phyloP scores from a whole-genome alignment of 2,888 invertebrate genomes.

The Stenchaetothrips biformis region DNA sequence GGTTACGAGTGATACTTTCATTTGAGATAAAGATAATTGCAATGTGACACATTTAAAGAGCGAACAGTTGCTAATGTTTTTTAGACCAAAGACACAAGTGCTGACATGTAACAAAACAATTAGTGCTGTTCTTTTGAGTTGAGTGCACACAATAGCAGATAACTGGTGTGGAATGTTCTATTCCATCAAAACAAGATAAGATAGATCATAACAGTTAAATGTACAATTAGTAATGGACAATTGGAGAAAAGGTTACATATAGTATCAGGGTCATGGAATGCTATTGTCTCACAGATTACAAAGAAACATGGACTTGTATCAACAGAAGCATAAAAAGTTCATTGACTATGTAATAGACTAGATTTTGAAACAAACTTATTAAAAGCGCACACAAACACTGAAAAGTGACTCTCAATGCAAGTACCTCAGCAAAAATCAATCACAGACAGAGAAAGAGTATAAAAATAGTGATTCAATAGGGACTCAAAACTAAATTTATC shows the following conservation, averaged over 20 bases:
- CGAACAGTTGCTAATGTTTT: not conserved
- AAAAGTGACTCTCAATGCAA: not conserved
- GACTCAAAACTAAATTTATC: not conserved
- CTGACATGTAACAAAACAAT: not conserved
- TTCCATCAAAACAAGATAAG: too few relatives aligned
- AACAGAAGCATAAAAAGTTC: not conserved
- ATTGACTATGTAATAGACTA: not conserved
- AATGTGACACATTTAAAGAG: not conserved
- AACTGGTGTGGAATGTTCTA: too few relatives aligned
- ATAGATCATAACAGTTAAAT: not conserved
- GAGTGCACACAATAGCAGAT: not conserved
- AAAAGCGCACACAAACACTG: not conserved
- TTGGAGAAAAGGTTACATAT: not conserved
- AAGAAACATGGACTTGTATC: not conserved
- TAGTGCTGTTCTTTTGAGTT: not conserved
- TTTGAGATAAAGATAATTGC: not conserved
- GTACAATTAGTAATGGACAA: not conserved
- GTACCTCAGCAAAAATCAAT: not conserved
- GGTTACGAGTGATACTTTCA: not conserved
- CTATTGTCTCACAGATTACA: not conserved
- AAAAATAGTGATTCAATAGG: not conserved
- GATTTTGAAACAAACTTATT: not conserved
- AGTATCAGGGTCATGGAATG: not conserved
- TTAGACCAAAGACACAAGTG: not conserved
- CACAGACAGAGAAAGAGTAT: not conserved